Base-by-base conservation (phyloP, 2,888 invertebrate species). In the Eumerus sabulonum region DNA sequence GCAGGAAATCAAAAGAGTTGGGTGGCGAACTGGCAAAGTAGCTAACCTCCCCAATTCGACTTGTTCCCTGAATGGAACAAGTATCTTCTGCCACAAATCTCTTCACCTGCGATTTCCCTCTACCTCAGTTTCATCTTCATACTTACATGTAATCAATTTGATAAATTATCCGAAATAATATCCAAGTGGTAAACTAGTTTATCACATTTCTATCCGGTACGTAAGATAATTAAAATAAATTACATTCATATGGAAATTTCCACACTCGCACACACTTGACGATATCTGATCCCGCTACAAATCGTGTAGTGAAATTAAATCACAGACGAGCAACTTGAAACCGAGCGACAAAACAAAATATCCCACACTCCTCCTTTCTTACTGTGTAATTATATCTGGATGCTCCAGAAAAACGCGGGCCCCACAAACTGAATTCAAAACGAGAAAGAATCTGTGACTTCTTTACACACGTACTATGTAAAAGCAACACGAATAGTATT, bases 161-260 rank as follows among this genome's bases (percentile, higher is more conserved):
- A 44, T 35, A 45, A 51, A 35, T 68, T 64, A 79, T 79, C 79
- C 79, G 70, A 74, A 74, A 42, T 64, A 74, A 64, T 74, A 79
- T 79, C 79, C 79, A 79, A 79, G 50, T 44, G 40, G 27, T 62
- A 40, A 64, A 64, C 68, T 74, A 60, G 45, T 60, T 59, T 64
- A 56, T 79, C 74, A 79, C 79, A 79, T 74, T 50, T 53, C 60
- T 64, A 57, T 74, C 63, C 44, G 56, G 44, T 42, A 35, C 54
- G 42, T 44, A 35, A 19, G 18, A 62, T 14, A 36, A n/a, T 27
- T 27, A 18, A 51, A 17, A 11, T 38, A 38, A 36, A 13, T 45
- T 18, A 1, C 12, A 38, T 50, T 44, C 35, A 27, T 16, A 57
- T 35, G n/a, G 9, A 45, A 53, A 47, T 36, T 45, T 27, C 27